Percentiles rank a stretch among this genome's conserved stretches.
These are phyloP conservation scores for Lithophane socia DNA, from an alignment of 2,888 invertebrate genomes.

Conservation along the genomic window DNA sequence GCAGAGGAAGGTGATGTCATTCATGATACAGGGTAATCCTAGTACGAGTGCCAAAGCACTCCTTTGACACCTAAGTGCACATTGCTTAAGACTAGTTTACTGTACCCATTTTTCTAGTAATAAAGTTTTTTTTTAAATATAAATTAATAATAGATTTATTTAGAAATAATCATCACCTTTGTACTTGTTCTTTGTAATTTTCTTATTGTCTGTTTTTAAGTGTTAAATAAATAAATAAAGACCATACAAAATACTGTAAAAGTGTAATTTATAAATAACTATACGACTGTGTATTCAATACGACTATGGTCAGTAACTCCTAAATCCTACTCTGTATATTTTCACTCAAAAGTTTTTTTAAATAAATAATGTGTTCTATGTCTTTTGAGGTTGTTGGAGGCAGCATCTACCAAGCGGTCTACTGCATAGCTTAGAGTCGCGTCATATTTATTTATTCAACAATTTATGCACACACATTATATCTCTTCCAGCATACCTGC, in stretches of 20 bases:
- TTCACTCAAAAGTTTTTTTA: not conserved
- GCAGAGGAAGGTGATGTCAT: no score
- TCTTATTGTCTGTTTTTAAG: not conserved
- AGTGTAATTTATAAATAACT: not conserved
- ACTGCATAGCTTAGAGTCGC: no score
- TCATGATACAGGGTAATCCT: no score
- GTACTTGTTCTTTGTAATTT: not conserved
- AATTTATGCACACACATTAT: no score
- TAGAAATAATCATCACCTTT: not conserved
- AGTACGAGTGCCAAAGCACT: no score
- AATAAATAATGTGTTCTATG: not conserved
- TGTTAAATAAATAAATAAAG: not conserved
- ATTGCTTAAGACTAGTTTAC: no score
- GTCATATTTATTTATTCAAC: no score
- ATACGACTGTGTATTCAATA: not conserved
- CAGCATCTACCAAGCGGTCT: no score
- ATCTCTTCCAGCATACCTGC: no score
- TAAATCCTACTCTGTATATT: not conserved
- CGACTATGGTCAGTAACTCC: not conserved
- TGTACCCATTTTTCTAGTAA: no score
- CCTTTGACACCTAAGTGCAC: no score
- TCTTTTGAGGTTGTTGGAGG: not conserved
- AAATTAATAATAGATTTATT: not conserved
- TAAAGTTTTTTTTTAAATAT: no score
- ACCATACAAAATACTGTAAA: not conserved